Conservation (phyloP, 2,888 invertebrate genomes). For the Agriopis aurantiaria region DNA sequence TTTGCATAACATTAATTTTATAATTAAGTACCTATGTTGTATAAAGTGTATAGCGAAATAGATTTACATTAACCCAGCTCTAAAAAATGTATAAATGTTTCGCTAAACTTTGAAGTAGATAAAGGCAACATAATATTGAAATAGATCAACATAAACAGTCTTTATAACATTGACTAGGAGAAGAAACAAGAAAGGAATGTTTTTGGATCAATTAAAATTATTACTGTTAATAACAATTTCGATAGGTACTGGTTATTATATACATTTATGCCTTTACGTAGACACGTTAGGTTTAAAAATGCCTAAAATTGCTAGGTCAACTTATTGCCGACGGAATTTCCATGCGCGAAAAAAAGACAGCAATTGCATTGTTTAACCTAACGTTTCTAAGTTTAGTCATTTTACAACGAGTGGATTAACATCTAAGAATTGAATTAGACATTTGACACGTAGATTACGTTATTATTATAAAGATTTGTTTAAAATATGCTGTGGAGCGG, state of each 20-base stretch:
- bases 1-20: slow-evolving; percentile 50
- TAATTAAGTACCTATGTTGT: slow-evolving; percentile 40
- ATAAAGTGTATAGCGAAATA: slow-evolving; percentile 63
- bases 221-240: slow-evolving; percentile 58
- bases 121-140: slow-evolving; percentile 44
- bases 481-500: slow-evolving; percentile 64
- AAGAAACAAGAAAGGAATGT: slow-evolving; percentile 14
- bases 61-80: slow-evolving; percentile 84
- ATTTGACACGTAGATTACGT: slow-evolving; percentile 52
- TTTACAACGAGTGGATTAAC: slow-evolving; percentile 73
- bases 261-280: slow-evolving; percentile 51
- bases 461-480: slow-evolving; percentile 58
- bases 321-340: no score
- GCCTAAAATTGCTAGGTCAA: no score
- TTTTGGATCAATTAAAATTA: slow-evolving; percentile 26
- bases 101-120: slow-evolving; percentile 52
- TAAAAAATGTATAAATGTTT: slow-evolving; percentile 78
- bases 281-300: no score
- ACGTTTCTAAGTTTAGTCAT: slow-evolving; percentile 39
- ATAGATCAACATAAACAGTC: slow-evolving; percentile 57
- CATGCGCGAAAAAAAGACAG: no score
- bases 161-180: slow-evolving; percentile 65
- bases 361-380: no score
- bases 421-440: slow-evolving; percentile 72
- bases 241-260: slow-evolving; percentile 71